Percentiles rank a stretch among this genome's conserved stretches.
Conservation (phyloP, 2,113 vertebrate genomes). For the Gnathonemus longibarbis region DNA sequence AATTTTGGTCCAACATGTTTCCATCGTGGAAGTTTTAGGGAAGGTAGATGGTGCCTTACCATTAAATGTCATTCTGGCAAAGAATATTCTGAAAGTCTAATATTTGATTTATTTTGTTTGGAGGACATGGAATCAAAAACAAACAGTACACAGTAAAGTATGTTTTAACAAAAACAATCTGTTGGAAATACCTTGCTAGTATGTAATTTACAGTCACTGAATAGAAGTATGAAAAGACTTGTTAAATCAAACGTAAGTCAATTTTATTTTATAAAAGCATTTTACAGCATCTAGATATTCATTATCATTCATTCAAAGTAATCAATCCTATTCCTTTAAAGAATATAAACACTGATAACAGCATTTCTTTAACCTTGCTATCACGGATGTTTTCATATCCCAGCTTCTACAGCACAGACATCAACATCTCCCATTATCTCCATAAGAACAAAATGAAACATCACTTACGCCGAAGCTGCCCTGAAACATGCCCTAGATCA, state of each 20-base stretch:
- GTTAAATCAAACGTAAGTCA: constrained; percentile 5
- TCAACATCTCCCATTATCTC: neutral
- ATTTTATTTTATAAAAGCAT: constrained; percentile 20
- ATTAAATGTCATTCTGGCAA: neutral
- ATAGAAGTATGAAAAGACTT: neutral
- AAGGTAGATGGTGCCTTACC: neutral
- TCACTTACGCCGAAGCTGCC: neutral
- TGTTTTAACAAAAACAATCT: neutral
- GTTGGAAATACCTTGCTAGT: neutral
- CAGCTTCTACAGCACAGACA: neutral
- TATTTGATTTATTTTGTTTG: neutral
- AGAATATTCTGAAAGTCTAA: neutral
- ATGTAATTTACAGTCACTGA: neutral
- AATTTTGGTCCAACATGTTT: neutral
- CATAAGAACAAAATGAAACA: constrained; percentile 5
- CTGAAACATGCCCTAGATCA: constrained; percentile 6
- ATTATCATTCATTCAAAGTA: constrained; percentile 1
- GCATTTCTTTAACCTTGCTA: neutral
- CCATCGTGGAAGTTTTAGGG: neutral
- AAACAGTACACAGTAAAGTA: neutral
- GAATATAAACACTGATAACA: constrained; percentile 8
- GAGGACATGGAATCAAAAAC: neutral
- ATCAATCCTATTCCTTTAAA: constrained; percentile 1
- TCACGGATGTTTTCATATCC: neutral
- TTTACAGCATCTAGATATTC: constrained; percentile 15